Base-by-base conservation (phyloP, 2,113 vertebrate genomes). In the Panthera tigris region DNA sequence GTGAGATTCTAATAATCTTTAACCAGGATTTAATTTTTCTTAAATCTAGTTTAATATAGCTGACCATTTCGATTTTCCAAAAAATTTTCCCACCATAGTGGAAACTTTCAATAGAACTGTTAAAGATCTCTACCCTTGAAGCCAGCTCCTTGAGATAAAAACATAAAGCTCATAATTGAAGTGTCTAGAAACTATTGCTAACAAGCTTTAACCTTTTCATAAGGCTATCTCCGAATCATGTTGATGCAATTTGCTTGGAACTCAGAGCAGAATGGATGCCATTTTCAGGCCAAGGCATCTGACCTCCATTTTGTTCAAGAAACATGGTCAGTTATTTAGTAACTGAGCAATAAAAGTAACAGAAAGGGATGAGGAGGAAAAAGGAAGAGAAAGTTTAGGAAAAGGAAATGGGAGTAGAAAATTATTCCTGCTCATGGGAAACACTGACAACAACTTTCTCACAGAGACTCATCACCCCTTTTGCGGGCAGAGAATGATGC, bases 111-210 rank as follows among this genome's bases (percentile, higher is more conserved):
- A 9, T 11, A 68, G 4, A n/a, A 23, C n/a, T 68, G 5, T 48
- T 27, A 15, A 21, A 29, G 15, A 45, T 11, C 19, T 71, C 61
- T 48, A n/a, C 14, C 74, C 45, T 48, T n/a, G 29, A 25, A 89
- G 65, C 12, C 68, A 85, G 39, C 68, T 65, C 21, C 29, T 94
- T 86, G 89, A 90, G 50, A 82, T 81, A 82, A 89, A 81, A 95
- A 68, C 16, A 29, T 15, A 31, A 81, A 89, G n/a, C 36, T 50
- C 16, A 27, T 66, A 45, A 55, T 1, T 16, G 23, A 80, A 4
- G 16, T 50, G 19, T 73, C 78, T n/a, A 66, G 48, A 57, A 33
- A 57, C 18, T 50, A 41, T n/a, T 88, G 93, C 57, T 50, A 89
- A 85, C 39, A 36, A 92, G 19, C 16, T 50, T 50, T 74, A 50